phyloP scores from a whole-genome alignment of 2,113 vertebrate genomes.

The Stigmatopora argus region DNA sequence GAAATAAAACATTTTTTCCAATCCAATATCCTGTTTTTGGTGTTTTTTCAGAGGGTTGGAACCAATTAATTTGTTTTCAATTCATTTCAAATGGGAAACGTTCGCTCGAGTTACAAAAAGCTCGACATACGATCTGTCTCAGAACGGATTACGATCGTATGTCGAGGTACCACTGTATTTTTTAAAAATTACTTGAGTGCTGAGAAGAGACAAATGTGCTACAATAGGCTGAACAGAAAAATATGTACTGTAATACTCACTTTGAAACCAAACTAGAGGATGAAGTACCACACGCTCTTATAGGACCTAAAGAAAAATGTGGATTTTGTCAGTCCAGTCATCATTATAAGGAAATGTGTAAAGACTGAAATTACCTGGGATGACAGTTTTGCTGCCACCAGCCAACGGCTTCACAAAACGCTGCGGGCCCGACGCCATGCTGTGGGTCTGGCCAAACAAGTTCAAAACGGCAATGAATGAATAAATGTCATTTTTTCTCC shows the following conservation, averaged over 20 bases:
- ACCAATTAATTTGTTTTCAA: no score
- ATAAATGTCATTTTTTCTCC: no score
- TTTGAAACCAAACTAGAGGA: conserved; percentile 38
- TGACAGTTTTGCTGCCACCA: conserved; percentile 31
- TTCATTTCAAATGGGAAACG: no score
- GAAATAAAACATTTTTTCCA: no score
- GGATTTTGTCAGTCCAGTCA: conserved; percentile 1
- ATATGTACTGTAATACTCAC: conserved; percentile 39
- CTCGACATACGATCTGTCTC: no score
- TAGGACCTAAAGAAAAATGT: conserved; percentile 48
- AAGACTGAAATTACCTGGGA: conserved; percentile 37
- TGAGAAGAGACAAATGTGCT: not conserved
- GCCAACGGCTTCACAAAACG: conserved; percentile 52
- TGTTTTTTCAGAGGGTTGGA: no score
- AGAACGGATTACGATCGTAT: no score
- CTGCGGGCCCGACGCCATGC: conserved; percentile 41
- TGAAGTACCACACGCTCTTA: conserved; percentile 53
- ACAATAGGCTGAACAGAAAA: not conserved
- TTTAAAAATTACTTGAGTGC: not conserved
- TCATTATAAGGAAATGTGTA: not conserved
- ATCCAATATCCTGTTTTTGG: no score
- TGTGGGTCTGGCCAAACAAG: conserved; percentile 35
- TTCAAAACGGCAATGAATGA: conserved; percentile 13
- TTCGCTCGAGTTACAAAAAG: no score
- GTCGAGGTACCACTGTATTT: no score